Evolutionary conservation across 2,888 invertebrate genomes (phyloP).

Genomic region (Ormia ochracea): DNA sequence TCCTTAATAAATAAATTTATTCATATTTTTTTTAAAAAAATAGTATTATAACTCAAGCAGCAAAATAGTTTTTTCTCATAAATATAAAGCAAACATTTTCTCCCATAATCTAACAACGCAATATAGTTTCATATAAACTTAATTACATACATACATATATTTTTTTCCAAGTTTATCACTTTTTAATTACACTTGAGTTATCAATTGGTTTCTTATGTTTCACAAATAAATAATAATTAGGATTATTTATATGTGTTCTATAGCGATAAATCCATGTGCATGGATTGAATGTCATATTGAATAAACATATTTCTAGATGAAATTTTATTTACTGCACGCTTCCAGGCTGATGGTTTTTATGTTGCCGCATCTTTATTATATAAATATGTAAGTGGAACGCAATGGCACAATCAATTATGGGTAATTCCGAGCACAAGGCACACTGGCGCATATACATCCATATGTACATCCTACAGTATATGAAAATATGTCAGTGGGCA

Average conservation of each 20-base stretch:
- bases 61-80: background rate
- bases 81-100: background rate
- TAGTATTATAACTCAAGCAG: background rate
- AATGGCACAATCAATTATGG: conserved; percentile 52
- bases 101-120: conserved; percentile 34
- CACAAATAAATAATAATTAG: conserved; percentile 26
- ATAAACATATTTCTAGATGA: conserved; percentile 25
- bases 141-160: too few relatives aligned
- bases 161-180: conserved; percentile 21
- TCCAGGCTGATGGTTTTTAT: conserved; percentile 28
- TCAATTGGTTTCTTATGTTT: conserved; percentile 11
- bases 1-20: too few relatives aligned
- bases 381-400: conserved; percentile 15
- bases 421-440: conserved; percentile 9
- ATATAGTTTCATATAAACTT: conserved; percentile 35
- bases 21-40: background rate
- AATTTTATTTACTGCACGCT: conserved; percentile 31
- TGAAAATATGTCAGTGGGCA: too few relatives aligned
- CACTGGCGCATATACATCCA: too few relatives aligned
- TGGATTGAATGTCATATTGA: background rate
- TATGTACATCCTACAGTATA: too few relatives aligned
- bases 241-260: conserved; percentile 41
- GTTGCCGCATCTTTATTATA: conserved; percentile 28
- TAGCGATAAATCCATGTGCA: background rate
- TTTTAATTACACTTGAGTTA: conserved; percentile 21